These are phyloP conservation scores for Carcinoscorpius rotundicauda DNA, from an alignment of 1,140 invertebrate species.

Conservation along the genomic window DNA sequence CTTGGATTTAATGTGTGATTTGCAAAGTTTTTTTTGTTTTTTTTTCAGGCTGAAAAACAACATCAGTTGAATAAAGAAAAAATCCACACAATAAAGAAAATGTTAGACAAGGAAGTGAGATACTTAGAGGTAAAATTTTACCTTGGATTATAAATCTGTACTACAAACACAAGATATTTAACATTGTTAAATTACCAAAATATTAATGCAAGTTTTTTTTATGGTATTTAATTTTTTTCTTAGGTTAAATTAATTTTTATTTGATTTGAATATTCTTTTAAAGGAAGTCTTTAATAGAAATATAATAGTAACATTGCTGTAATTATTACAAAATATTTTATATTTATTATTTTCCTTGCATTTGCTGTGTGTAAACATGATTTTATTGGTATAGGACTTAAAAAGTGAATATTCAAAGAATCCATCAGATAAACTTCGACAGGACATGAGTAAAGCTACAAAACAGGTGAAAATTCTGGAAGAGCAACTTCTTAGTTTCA, in stretches of 20 bases:
- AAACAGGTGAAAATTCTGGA: constrained; percentile 47
- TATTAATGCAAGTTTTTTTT: neutral
- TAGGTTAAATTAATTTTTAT: neutral
- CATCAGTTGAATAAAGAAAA: constrained; percentile 58
- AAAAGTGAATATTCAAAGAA: constrained; percentile 25
- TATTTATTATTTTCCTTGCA: no score
- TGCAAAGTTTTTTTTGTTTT: constrained; percentile 26
- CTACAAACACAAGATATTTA: no score
- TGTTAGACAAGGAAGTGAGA: constrained; percentile 64
- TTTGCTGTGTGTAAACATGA: no score
- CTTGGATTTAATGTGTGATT: no score
- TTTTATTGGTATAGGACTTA: constrained; percentile 7
- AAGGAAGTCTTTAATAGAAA: no score
- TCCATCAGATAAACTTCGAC: constrained; percentile 30
- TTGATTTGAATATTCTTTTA: no score
- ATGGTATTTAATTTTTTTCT: neutral
- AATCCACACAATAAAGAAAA: constrained; percentile 58
- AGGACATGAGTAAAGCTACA: constrained; percentile 45
- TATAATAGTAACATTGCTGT: no score
- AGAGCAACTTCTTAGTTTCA: constrained; percentile 38
- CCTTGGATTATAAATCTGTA: neutral
- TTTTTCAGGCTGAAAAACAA: constrained; percentile 54
- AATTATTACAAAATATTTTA: no score
- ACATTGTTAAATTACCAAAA: neutral
- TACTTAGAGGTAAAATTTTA: constrained; percentile 51